Base-by-base conservation (phyloP, 64 coral and sea anemone genomes). In the Astreopora myriophthalma region DNA sequence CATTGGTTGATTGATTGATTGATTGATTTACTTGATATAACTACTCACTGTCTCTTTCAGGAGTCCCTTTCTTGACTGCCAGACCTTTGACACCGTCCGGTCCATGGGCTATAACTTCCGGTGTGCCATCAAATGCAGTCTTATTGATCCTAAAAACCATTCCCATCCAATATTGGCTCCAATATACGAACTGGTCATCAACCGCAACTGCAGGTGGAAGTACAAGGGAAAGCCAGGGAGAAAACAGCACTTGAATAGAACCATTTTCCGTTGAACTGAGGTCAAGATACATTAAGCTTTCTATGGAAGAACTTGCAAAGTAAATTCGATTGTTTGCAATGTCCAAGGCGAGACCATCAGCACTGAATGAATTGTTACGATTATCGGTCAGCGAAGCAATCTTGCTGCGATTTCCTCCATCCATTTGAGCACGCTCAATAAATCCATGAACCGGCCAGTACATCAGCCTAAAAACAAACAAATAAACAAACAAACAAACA, bases 341-440 rank as follows among this genome's bases (percentile, higher is more conserved):
- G 27, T 91, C 89, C 9, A 91, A 0, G 0, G 76, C 39, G 11
- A 91, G 76, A 14, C 89, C 89, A 23, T 11, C 23, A 34, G 75
- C 63, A 58, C 22, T 49, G 13, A 38, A 17, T 9, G 0, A 17
- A 12, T 9, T 0, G 9, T 57, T 57, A 13, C 14, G 36, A 2
- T 5, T 4, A 64, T 38, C 8, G 12, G 20, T 22, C 55, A 63
- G 65, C 0, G 13, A 6, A 34, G 48, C 1, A 64, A 83, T 14
- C 33, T 10, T n/a, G 26, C 55, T 33, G 32, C 66, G 27, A 17
- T 91, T 83, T 7, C 10, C 9, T 52, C 89, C 89, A 32, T 91
- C 64, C 89, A 91, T 52, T n/a, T 91, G 61, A 24, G 76, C 75
- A 70, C 64, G 28, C 58, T 91, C 66, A 32, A 91, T 69, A 6